Percentiles rank a stretch among this genome's conserved stretches.
Evolutionary conservation across 2,797 vertebrate species (phyloP).

Genomic region (Ateles fusciceps): DNA sequence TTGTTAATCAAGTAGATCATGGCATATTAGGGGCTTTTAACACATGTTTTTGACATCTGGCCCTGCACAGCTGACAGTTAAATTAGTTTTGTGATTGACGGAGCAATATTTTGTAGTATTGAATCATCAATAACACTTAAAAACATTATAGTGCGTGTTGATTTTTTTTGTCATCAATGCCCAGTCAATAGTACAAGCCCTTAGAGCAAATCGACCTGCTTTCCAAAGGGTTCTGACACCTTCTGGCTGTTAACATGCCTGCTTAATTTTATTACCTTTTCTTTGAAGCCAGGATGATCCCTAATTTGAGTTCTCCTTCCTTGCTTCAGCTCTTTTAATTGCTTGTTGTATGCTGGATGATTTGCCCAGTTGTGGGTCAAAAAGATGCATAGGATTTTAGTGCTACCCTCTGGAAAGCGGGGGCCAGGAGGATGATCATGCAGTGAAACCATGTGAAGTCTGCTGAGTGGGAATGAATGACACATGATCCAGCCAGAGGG

Average conservation of each 20-base stretch:
- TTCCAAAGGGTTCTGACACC: slow-evolving; percentile 49
- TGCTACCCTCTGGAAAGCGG: neutral
- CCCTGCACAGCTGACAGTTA: slow-evolving; percentile 78
- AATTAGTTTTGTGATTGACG: slow-evolving; percentile 83
- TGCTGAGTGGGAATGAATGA: neutral
- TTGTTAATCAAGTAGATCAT: slow-evolving; percentile 84
- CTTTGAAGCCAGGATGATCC: slow-evolving; percentile 35
- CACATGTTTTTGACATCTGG: slow-evolving; percentile 83
- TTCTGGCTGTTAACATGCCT: slow-evolving; percentile 30
- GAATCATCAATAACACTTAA: slow-evolving; percentile 76
- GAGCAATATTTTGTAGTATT: slow-evolving; percentile 68
- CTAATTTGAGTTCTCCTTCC: slow-evolving; percentile 27
- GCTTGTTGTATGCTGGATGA: neutral
- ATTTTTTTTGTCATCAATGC: slow-evolving; percentile 62
- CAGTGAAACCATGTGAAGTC: neutral
- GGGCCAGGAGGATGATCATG: neutral
- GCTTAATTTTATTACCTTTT: slow-evolving; percentile 44
- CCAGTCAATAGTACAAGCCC: slow-evolving; percentile 52
- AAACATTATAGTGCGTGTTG: slow-evolving; percentile 52
- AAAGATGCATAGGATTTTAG: neutral
- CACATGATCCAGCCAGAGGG: neutral
- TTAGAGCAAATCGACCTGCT: slow-evolving; percentile 63
- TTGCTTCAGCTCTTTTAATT: slow-evolving; percentile 15
- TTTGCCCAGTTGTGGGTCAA: neutral
- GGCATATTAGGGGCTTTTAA: slow-evolving; percentile 82